A percentile compares a stretch with the other conserved stretches of the same genome.
Evolutionary conservation across 2,888 invertebrate genomes (phyloP).

Genomic region (Teinopalpus imperialis): DNA sequence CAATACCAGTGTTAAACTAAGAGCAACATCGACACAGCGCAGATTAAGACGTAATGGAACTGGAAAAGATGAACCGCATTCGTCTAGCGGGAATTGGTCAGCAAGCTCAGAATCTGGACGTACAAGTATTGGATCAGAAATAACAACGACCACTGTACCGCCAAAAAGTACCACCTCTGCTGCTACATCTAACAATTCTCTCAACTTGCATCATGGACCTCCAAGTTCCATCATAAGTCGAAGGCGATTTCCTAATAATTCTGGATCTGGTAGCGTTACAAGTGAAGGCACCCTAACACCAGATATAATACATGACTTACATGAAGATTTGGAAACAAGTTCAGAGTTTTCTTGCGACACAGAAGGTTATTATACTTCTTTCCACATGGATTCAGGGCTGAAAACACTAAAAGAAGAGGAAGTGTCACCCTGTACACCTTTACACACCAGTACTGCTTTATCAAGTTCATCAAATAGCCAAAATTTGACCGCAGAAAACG

Average conservation of each 20-base stretch:
- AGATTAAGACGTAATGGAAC: slow-evolving; percentile 85
- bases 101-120: slow-evolving; percentile 95
- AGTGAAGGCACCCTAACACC: slow-evolving; percentile 93
- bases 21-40: slow-evolving; percentile 88
- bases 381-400: slow-evolving; percentile 97
- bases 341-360: slow-evolving; percentile 98
- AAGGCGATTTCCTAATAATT: slow-evolving; percentile 86
- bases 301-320: slow-evolving; percentile 89
- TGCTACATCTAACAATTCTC: slow-evolving; percentile 86
- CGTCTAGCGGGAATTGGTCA: slow-evolving; percentile 97
- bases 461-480: slow-evolving; percentile 87
- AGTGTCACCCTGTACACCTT: slow-evolving; percentile 84
- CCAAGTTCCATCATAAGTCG: slow-evolving; percentile 87
- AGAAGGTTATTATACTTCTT: slow-evolving; percentile 98
- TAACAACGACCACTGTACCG: slow-evolving; percentile 85
- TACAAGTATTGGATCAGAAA: slow-evolving; percentile 92
- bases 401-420: slow-evolving; percentile 90
- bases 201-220: slow-evolving; percentile 84
- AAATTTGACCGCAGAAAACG: slow-evolving; percentile 90
- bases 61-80: slow-evolving; percentile 91
- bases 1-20: slow-evolving; percentile 86
- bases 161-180: slow-evolving; percentile 87
- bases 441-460: slow-evolving; percentile 87
- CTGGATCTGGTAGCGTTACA: slow-evolving; percentile 91
- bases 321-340: slow-evolving; percentile 93